These are phyloP conservation scores for Harpagoxenus sublaevis DNA, from an alignment of 2,888 invertebrate species.

Conservation along the genomic window DNA sequence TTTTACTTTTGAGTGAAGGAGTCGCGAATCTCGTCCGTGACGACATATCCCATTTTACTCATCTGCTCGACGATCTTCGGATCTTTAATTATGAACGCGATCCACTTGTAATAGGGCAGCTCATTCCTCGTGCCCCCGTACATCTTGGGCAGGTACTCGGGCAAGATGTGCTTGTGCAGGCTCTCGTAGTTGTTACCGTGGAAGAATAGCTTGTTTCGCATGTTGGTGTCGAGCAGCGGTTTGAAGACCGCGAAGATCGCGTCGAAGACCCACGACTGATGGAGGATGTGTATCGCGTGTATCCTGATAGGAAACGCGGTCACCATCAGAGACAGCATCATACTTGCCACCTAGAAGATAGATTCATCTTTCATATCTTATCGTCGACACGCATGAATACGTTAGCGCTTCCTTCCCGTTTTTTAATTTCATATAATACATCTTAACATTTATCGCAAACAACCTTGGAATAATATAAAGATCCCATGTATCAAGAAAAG, in stretches of 20 bases:
- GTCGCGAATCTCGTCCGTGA: constrained; percentile 81
- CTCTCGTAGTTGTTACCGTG: constrained; percentile 92
- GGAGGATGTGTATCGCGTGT: constrained; percentile 92
- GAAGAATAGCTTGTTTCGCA: constrained; percentile 90
- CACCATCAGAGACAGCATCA: constrained; percentile 84
- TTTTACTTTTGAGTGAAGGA: constrained; percentile 10
- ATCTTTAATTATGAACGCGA: constrained; percentile 89
- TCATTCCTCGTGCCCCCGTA: constrained; percentile 91
- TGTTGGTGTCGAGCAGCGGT: constrained; percentile 90
- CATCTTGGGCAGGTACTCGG: constrained; percentile 90
- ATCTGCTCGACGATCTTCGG: constrained; percentile 89
- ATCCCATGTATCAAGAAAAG: not conserved
- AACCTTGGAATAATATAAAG: not conserved
- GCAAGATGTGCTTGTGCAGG: constrained; percentile 91
- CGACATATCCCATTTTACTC: constrained; percentile 89
- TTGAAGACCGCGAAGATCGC: constrained; percentile 93
- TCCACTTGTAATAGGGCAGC: constrained; percentile 92
- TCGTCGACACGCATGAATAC: too few species aligned
- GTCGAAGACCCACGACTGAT: constrained; percentile 94
- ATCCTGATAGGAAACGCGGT: constrained; percentile 92
- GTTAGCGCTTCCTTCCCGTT: not conserved
- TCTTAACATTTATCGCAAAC: not conserved
- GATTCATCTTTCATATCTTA: not conserved
- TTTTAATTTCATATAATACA: not conserved
- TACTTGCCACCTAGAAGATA: constrained; percentile 81